Percentiles rank a stretch among this genome's conserved stretches.
Evolutionary conservation across 2,888 invertebrate genomes (phyloP).

Genomic region (Lomographa bimaculata): DNA sequence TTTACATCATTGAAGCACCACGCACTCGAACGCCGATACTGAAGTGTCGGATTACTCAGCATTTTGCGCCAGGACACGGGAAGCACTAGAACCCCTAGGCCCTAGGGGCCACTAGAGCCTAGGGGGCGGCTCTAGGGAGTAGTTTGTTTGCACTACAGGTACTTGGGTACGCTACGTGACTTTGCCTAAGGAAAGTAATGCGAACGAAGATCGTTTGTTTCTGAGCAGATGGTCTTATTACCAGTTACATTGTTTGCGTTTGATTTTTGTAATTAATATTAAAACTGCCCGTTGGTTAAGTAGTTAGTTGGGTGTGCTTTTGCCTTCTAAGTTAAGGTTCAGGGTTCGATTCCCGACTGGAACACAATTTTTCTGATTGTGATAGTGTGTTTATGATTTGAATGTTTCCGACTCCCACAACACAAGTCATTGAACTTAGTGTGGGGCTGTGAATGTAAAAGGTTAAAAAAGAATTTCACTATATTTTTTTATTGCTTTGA

Average conservation of each 20-base stretch:
- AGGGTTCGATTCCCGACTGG: too few relatives aligned
- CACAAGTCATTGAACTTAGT: too few relatives aligned
- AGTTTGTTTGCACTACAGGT: constrained; percentile 29
- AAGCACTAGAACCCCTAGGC: constrained; percentile 2
- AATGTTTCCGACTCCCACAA: too few relatives aligned
- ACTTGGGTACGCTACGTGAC: constrained; percentile 27
- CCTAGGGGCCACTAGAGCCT: constrained; percentile 12
- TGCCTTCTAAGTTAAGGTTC: too few relatives aligned
- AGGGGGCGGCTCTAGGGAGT: constrained; percentile 22
- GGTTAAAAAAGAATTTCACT: too few relatives aligned
- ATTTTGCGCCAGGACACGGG: constrained; percentile 9
- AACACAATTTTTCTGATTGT: too few relatives aligned
- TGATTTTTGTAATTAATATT: constrained; percentile 5
- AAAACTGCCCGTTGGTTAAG: too few relatives aligned
- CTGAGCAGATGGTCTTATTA: constrained; percentile 12
- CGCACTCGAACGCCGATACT: constrained; percentile 3
- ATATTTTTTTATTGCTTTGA: too few relatives aligned
- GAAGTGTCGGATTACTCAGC: constrained; percentile 29
- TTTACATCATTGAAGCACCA: constrained; percentile 4
- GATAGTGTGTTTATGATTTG: too few relatives aligned
- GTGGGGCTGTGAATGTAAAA: too few relatives aligned
- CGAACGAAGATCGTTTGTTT: constrained; percentile 15
- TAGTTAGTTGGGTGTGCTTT: too few relatives aligned
- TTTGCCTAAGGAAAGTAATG: constrained; percentile 22
- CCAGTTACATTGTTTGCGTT: constrained; percentile 7